phyloP scores from a whole-genome alignment of 2,113 vertebrate species.

The Otis tarda region DNA sequence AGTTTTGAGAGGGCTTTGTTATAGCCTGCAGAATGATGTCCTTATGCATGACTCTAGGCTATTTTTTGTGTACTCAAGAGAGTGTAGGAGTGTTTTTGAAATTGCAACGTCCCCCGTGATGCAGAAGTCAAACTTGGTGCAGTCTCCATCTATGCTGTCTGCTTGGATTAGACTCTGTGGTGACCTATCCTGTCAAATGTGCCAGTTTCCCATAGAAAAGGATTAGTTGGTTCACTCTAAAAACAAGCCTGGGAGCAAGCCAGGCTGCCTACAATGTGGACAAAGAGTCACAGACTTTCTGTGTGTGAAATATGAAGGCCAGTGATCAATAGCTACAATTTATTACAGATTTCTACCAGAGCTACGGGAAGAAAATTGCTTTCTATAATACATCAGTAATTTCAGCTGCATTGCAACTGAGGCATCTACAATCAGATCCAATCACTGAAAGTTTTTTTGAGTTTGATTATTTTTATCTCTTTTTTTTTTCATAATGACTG shows the following conservation, averaged over 20 bases:
- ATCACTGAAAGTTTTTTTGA: neutral
- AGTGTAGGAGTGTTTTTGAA: neutral
- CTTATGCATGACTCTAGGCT: neutral
- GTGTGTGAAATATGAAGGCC: neutral
- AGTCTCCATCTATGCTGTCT: neutral
- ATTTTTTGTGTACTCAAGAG: fast-evolving
- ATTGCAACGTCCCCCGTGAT: neutral
- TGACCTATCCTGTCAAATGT: neutral
- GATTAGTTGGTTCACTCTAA: neutral
- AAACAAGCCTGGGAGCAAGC: neutral
- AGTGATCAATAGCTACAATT: constrained; percentile 50
- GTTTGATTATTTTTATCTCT: constrained; percentile 16
- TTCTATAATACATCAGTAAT: constrained; percentile 10
- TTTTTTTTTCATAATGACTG: neutral
- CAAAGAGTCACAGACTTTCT: neutral
- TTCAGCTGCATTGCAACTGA: constrained; percentile 1
- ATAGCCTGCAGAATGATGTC: neutral
- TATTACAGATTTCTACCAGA: neutral
- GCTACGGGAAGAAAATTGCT: constrained; percentile 28
- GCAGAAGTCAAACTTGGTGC: neutral
- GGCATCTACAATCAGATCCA: constrained; percentile 23
- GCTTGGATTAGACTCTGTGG: neutral
- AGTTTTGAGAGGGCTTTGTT: neutral
- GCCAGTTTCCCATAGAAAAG: neutral
- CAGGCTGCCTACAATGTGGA: neutral